A percentile compares a stretch with the other conserved stretches of the same genome.
These are phyloP conservation scores for Drosophila bifasciata DNA, from an alignment of 1,140 invertebrate genomes.

Conservation along the genomic window DNA sequence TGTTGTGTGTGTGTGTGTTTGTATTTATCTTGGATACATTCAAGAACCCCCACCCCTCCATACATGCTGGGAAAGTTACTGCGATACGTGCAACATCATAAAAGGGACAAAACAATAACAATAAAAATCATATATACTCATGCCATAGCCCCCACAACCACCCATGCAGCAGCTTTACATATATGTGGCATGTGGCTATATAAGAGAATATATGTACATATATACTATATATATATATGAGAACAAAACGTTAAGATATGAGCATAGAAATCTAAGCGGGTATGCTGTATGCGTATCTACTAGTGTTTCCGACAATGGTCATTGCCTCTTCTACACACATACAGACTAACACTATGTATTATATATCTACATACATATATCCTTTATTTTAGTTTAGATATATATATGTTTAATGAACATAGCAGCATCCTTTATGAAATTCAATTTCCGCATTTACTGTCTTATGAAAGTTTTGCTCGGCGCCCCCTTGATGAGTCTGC, in stretches of 20 bases:
- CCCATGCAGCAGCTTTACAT: constrained; percentile 1
- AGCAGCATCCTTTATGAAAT: constrained; percentile 63
- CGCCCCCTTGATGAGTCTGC: too few relatives aligned
- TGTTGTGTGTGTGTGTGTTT: constrained; percentile 22
- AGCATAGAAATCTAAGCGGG: constrained; percentile 36
- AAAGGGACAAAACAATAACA: constrained; percentile 82
- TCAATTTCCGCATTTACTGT: constrained; percentile 51
- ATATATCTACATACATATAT: too few relatives aligned
- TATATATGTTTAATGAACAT: constrained; percentile 47
- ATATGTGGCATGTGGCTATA: constrained; percentile 4
- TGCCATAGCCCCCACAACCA: constrained; percentile 8
- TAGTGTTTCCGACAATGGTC: constrained; percentile 13
- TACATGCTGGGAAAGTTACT: constrained; percentile 43
- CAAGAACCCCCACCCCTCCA: constrained; percentile 16
- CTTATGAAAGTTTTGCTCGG: constrained; percentile 4
- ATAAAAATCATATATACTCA: constrained; percentile 78
- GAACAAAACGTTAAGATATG: constrained; percentile 71
- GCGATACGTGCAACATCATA: constrained; percentile 71
- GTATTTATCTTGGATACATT: constrained; percentile 47
- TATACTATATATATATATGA: constrained; percentile 28
- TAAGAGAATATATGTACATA: constrained; percentile 18
- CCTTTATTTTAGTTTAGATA: constrained; percentile 5
- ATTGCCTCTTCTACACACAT: constrained; percentile 5
- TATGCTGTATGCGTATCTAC: constrained; percentile 9
- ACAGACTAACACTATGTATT: too few relatives aligned